phyloP scores from a whole-genome alignment of 2,888 invertebrate species.

The Barypeithes pellucidus region DNA sequence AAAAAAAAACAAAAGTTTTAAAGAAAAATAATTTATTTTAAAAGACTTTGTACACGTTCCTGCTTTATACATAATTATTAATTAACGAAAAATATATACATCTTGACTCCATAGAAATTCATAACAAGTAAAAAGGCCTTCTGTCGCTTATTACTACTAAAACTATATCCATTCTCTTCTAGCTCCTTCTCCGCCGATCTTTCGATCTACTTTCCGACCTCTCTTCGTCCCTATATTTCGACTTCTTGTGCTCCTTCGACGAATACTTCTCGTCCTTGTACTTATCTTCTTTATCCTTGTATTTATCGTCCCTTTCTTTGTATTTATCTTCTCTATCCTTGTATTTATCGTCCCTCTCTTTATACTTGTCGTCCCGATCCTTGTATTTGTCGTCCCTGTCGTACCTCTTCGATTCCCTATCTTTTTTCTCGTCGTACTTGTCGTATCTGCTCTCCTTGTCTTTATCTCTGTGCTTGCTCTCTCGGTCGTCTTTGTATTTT shows the following conservation, averaged over 20 bases:
- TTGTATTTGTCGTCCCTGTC: constrained; percentile 62
- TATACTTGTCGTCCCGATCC: constrained; percentile 61
- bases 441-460: constrained; percentile 63
- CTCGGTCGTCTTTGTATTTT: constrained; percentile 63
- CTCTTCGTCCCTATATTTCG: constrained; percentile 57
- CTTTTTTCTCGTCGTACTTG: constrained; percentile 62
- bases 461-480: constrained; percentile 61
- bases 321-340: constrained; percentile 61
- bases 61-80: constrained; percentile 41
- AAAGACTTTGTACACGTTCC: constrained; percentile 41
- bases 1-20: constrained; percentile 4
- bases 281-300: constrained; percentile 56
- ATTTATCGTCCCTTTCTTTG: constrained; percentile 58
- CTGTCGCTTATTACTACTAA: constrained; percentile 18
- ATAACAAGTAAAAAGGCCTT: constrained; percentile 33
- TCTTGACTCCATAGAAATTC: background rate
- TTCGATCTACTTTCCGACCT: constrained; percentile 62
- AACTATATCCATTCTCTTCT: constrained; percentile 23
- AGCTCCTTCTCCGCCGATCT: constrained; percentile 64
- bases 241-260: too few species aligned
- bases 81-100: constrained; percentile 45
- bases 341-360: constrained; percentile 60
- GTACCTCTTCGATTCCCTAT: constrained; percentile 59
- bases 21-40: constrained; percentile 49
- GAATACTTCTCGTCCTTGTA: constrained; percentile 60